Conservation (phyloP, 2,888 invertebrate species). For the Apodemia hepburni region DNA sequence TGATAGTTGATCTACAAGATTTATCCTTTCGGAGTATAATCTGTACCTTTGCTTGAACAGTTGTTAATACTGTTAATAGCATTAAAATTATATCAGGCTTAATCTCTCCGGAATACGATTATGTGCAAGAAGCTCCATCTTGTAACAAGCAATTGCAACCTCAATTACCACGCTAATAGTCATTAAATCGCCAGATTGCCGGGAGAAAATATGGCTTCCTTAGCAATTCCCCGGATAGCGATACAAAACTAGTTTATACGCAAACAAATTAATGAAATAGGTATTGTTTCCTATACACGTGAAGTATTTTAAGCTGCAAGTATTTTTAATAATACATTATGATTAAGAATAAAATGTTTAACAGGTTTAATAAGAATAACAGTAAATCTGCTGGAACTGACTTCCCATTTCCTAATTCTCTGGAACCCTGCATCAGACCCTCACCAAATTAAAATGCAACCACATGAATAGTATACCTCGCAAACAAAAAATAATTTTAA, state of each 20-base stretch:
- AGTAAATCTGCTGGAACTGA: no score
- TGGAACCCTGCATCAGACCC: no score
- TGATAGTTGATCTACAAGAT: not conserved
- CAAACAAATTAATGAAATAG: constrained; percentile 10
- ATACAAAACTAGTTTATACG: constrained; percentile 13
- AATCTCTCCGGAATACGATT: constrained; percentile 11
- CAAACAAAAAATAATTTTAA: no score
- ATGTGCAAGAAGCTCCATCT: constrained; percentile 19
- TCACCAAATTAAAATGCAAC: no score
- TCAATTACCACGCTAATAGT: constrained; percentile 27
- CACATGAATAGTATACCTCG: no score
- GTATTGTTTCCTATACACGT: not conserved
- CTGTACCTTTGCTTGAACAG: not conserved
- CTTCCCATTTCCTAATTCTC: no score
- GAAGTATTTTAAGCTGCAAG: no score
- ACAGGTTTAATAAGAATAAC: no score
- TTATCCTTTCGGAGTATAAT: not conserved
- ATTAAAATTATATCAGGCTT: constrained; percentile 17
- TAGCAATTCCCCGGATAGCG: constrained; percentile 15
- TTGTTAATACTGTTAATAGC: constrained; percentile 13
- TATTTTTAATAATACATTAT: no score
- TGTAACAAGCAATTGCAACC: constrained; percentile 25
- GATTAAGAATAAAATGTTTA: no score
- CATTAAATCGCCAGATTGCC: constrained; percentile 23
- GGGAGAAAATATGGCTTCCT: constrained; percentile 18